Percentiles rank a stretch among this genome's conserved stretches.
Conservation (phyloP, 1,140 invertebrate species). For the Aphis gossypii region DNA sequence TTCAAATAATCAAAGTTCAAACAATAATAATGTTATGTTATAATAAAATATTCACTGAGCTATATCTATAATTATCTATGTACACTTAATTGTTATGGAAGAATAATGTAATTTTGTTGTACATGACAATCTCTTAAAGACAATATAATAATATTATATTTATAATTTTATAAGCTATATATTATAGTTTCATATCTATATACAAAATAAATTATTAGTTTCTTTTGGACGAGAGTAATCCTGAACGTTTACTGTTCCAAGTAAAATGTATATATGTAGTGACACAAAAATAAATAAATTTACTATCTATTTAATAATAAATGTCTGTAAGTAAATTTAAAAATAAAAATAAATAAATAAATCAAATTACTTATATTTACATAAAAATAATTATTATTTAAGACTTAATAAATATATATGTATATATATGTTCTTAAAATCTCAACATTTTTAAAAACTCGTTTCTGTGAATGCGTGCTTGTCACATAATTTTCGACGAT, state of each 20-base stretch:
- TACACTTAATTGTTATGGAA: slow-evolving; percentile 36
- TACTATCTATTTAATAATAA: not conserved
- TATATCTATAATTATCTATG: not conserved
- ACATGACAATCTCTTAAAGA: not conserved
- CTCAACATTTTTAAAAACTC: not conserved
- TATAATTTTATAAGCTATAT: not conserved
- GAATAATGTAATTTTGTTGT: slow-evolving; percentile 45
- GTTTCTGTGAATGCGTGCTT: not conserved
- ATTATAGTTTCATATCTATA: not conserved
- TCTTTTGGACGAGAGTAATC: not conserved
- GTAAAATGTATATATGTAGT: not conserved
- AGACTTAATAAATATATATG: not conserved
- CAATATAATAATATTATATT: not conserved
- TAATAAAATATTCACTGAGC: not conserved
- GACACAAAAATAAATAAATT: not conserved
- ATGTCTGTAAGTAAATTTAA: not conserved
- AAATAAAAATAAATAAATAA: not conserved
- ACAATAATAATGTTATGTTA: not conserved
- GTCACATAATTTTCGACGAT: not conserved
- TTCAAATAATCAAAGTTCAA: not conserved
- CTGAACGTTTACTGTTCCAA: not conserved
- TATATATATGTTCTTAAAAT: not conserved
- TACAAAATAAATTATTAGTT: slow-evolving; percentile 8
- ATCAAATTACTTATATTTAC: not conserved
- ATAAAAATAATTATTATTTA: not conserved